Percentiles rank a stretch among this genome's conserved stretches.
Conservation (phyloP, 2,888 invertebrate genomes). For the Agonopterix arenella region DNA sequence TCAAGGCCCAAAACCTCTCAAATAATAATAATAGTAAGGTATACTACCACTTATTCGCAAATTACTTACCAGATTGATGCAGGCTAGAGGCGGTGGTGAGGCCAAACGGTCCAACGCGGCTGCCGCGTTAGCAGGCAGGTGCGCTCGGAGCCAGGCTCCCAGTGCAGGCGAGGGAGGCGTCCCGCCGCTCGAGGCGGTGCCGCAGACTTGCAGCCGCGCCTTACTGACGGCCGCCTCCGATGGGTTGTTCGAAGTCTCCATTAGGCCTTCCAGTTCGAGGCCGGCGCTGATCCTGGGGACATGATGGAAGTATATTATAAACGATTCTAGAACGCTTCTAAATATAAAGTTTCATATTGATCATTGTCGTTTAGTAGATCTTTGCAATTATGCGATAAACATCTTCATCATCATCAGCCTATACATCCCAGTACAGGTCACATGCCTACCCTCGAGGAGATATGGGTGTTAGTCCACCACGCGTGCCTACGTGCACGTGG, state of each 20-base stretch:
- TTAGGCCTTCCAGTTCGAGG: slow-evolving; percentile 44
- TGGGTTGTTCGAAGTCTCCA: slow-evolving; percentile 33
- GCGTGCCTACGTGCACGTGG: too few relatives aligned
- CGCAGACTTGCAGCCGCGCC: slow-evolving; percentile 52
- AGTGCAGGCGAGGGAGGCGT: slow-evolving; percentile 39
- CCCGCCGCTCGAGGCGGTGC: slow-evolving; percentile 28
- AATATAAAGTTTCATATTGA: too few relatives aligned
- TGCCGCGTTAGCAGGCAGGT: slow-evolving; percentile 45
- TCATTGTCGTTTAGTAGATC: too few relatives aligned
- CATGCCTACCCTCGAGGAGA: too few relatives aligned
- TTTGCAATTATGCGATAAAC: too few relatives aligned
- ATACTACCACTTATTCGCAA: too few relatives aligned
- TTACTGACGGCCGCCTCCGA: slow-evolving; percentile 43
- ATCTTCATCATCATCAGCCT: too few relatives aligned
- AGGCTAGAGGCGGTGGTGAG: slow-evolving; percentile 45
- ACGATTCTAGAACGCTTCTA: too few relatives aligned
- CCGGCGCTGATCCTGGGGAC: slow-evolving; percentile 46
- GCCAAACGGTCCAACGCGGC: slow-evolving; percentile 50
- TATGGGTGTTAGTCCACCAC: background rate
- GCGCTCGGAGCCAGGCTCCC: slow-evolving; percentile 56
- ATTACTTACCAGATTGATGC: slow-evolving; percentile 36
- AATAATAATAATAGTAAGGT: too few relatives aligned
- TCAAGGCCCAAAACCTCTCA: too few relatives aligned
- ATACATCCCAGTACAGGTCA: too few relatives aligned
- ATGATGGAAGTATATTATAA: background rate